Evolutionary conservation across 2,113 vertebrate species (phyloP).

Genomic region (Alouatta palliata): DNA sequence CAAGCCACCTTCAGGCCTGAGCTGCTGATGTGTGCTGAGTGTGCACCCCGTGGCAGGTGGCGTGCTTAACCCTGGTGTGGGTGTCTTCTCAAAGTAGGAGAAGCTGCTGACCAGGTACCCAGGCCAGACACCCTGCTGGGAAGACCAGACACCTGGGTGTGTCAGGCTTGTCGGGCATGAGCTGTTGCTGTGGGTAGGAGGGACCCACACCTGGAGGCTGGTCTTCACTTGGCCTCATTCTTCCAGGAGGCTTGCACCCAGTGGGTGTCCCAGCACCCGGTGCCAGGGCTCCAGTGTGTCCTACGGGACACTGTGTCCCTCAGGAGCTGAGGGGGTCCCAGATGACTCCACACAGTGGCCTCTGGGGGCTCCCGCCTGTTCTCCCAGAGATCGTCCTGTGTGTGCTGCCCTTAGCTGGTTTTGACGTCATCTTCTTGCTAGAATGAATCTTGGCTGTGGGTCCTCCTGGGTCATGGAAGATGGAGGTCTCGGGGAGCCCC

Average conservation of each 20-base stretch:
- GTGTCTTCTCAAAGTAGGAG: background rate
- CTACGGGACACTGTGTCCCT: background rate
- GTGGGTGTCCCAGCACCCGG: background rate
- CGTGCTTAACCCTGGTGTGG: rapidly evolving
- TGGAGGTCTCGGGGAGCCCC: background rate
- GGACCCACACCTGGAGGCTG: background rate
- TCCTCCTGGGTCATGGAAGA: background rate
- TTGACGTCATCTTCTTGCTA: too few species aligned
- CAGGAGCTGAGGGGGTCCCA: background rate
- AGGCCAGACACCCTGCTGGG: background rate
- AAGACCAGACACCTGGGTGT: background rate
- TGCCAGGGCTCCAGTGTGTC: background rate
- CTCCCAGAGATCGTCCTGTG: background rate
- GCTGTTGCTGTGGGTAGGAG: background rate
- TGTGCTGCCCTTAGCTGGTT: background rate
- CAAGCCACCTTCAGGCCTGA: background rate
- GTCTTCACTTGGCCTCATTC: background rate
- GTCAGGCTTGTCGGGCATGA: too few species aligned
- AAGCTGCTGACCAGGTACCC: background rate
- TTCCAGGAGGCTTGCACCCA: too few species aligned
- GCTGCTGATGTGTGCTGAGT: too few species aligned
- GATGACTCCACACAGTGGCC: background rate
- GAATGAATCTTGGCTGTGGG: background rate
- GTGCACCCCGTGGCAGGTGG: background rate
- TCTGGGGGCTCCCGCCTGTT: background rate